Evolutionary conservation across 1,140 invertebrate species (phyloP), one percentile per base, ranked within the genome.

Genomic region (Lethrus apterus): DNA sequence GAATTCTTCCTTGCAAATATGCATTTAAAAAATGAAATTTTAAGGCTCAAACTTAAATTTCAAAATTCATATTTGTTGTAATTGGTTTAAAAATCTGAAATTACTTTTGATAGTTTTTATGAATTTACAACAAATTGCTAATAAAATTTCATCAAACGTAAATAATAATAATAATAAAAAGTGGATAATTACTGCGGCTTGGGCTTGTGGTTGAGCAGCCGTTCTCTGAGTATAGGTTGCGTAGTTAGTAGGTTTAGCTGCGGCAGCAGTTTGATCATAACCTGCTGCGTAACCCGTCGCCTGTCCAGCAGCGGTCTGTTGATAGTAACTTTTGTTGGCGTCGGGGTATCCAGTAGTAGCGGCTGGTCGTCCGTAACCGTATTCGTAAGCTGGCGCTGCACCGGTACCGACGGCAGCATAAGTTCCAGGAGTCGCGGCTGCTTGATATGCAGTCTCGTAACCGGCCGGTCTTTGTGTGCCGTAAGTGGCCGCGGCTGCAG

Each of bases 401-500:
- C 74, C 76, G 52, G 77, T 74, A 52, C 76, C 78, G 26, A 78
- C 75, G 59, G 73, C 71, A 50, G 76, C 77, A 66, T 77, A 78
- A 26, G 73, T 78, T 54, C 80, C 81, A 43, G 69, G 70, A 53
- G 68, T 65, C 0, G 76, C 79, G 14, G 83, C 81, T 14, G 81
- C 79, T 57, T 83, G 81, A 58, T 85, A 84, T 36, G 79, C 78
- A 40, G 80, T 81, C 56, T 87, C 85, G 72, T 86, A 85, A 19
- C 80, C 82, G 23, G 83, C 80, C 30, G 81, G 78, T 48, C 84
- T 75, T 63, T 86, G 84, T 10, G 84, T 82, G 29, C 77, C 77
- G 66, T 88, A 87, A 19, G 81, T 84, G 23, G 83, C 83, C 21
- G 84, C 80, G 14, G 83, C 81, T 17, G 82, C 81, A 19, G 83